A percentile compares a stretch with the other conserved stretches of the same genome.
These are phyloP conservation scores for Agrochola litura DNA, from an alignment of 2,888 invertebrate genomes.

Conservation along the genomic window DNA sequence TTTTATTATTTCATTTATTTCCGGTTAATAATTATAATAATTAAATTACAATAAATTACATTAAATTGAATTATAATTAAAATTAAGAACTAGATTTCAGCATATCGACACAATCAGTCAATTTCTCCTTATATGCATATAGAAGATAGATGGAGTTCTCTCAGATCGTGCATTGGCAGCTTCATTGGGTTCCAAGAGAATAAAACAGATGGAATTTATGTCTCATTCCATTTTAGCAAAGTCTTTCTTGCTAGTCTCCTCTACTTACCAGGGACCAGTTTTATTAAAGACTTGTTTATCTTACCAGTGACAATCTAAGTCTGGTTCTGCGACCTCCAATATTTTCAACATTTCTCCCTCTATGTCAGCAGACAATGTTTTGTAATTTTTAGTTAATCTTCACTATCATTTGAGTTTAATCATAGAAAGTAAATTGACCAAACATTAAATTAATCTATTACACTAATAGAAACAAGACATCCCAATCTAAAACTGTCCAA, in stretches of 20 bases:
- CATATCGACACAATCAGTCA: no score
- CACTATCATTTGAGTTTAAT: background rate
- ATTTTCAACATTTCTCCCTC: no score
- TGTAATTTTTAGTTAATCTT: background rate
- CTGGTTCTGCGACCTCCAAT: no score
- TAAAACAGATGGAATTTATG: no score
- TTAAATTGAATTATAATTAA: no score
- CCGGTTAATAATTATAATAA: no score
- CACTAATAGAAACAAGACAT: slow-evolving; percentile 27
- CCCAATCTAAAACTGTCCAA: slow-evolving; percentile 41
- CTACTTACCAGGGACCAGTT: background rate
- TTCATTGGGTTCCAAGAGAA: background rate
- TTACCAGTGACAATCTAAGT: background rate
- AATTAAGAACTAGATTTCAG: no score
- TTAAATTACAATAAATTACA: no score
- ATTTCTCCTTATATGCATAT: no score
- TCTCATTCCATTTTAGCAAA: no score
- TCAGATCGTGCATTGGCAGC: background rate
- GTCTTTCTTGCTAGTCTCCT: background rate
- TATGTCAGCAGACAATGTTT: background rate
- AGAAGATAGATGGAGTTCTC: no score
- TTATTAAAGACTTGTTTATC: background rate
- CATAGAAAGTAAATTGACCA: background rate
- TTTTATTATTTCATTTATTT: no score
- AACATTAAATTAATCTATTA: slow-evolving; percentile 41